Percentiles rank a stretch among this genome's conserved stretches.
These are phyloP conservation scores for Orthosia gothica DNA, from an alignment of 2,888 invertebrate species.

Conservation along the genomic window DNA sequence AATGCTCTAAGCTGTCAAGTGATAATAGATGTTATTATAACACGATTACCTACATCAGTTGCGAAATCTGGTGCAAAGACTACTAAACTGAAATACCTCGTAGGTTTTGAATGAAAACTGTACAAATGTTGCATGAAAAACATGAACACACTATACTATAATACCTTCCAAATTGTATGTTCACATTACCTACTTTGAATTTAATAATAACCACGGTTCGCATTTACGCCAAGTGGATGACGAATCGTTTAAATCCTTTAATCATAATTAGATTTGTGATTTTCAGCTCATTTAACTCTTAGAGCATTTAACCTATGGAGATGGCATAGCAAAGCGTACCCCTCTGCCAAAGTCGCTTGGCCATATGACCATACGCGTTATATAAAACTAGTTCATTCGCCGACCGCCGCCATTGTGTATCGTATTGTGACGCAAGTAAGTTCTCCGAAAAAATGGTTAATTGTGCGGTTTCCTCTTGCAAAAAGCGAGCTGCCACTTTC, in stretches of 20 bases:
- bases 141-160: no score
- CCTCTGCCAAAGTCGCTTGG: no score
- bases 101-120: not conserved
- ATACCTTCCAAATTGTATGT: not conserved
- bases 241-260: constrained; percentile 41
- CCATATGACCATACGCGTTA: no score
- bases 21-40: not conserved
- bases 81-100: not conserved
- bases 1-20: no score
- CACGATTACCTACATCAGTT: not conserved
- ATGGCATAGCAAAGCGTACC: no score
- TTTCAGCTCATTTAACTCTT: constrained; percentile 36
- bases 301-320: no score
- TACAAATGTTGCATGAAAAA: not conserved
- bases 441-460: no score
- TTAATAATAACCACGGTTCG: not conserved
- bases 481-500: no score
- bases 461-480: no score
- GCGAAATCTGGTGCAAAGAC: not conserved
- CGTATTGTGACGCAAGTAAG: no score
- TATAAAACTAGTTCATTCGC: no score
- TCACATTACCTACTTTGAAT: not conserved
- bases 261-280: constrained; percentile 52
- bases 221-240: constrained; percentile 14
- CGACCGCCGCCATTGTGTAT: no score